Conservation (phyloP, 1,140 invertebrate genomes). For the Solenopsis invicta region DNA sequence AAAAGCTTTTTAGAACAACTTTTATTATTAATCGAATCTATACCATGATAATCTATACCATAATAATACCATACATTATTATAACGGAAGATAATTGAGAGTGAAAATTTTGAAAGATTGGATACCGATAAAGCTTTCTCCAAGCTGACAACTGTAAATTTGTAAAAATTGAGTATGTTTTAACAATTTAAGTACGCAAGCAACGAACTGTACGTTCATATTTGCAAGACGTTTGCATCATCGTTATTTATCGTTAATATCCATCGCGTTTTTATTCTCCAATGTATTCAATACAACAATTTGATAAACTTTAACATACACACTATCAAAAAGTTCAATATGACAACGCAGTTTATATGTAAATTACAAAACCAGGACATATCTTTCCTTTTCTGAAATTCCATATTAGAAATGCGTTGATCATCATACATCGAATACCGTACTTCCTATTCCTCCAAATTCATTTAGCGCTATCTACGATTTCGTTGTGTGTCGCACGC, state of each 20-base stretch:
- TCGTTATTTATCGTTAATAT: conserved; percentile 8
- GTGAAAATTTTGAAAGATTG: conserved; percentile 5
- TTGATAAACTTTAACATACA: conserved; percentile 50
- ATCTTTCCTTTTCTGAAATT: background rate
- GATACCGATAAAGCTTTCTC: background rate
- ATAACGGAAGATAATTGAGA: conserved; percentile 33
- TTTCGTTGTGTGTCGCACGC: conserved; percentile 60
- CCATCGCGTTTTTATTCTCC: background rate
- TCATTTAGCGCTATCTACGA: conserved; percentile 58
- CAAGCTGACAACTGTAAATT: background rate
- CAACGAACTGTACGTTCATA: conserved; percentile 20
- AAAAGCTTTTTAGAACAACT: conserved; percentile 25
- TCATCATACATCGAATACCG: conserved; percentile 34
- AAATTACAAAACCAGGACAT: conserved; percentile 15
- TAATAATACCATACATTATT: background rate
- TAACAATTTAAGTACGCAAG: conserved; percentile 30
- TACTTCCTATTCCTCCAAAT: conserved; percentile 44
- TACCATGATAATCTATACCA: conserved; percentile 24
- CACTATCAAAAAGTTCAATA: conserved; percentile 69
- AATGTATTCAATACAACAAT: conserved; percentile 55
- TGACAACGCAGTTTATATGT: conserved; percentile 20
- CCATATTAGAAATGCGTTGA: conserved; percentile 63
- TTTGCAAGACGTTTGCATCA: background rate
- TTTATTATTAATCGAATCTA: background rate
- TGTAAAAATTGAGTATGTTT: conserved; percentile 31